A percentile compares a stretch with the other conserved stretches of the same genome.
Evolutionary conservation across 2,113 vertebrate genomes (phyloP).

Genomic region (Rutilus rutilus): DNA sequence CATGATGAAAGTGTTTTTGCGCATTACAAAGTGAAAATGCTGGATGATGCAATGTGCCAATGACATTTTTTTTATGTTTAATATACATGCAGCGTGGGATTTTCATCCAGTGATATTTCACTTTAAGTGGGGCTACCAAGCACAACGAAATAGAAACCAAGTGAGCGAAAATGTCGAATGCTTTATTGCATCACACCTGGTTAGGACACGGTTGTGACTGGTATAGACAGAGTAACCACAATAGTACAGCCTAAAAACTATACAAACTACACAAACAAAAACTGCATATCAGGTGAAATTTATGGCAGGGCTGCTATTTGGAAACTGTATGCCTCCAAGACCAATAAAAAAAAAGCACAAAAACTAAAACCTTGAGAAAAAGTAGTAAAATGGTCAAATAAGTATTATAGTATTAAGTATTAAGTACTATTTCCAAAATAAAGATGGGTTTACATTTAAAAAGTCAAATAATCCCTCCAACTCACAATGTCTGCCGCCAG

Average conservation of each 20-base stretch:
- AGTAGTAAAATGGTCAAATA: neutral
- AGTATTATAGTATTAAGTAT: too few relatives aligned
- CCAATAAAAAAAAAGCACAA: neutral
- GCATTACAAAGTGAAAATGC: neutral
- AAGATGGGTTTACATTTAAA: neutral
- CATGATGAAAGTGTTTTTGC: neutral
- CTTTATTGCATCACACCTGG: neutral
- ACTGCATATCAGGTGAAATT: neutral
- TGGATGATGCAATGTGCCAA: neutral
- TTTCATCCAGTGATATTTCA: constrained; percentile 5
- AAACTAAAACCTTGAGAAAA: neutral
- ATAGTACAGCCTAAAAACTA: neutral
- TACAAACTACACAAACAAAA: neutral
- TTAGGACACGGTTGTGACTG: neutral
- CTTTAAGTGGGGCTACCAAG: neutral
- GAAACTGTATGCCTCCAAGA: neutral
- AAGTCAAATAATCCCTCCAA: neutral
- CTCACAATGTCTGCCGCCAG: neutral
- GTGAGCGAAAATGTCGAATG: neutral
- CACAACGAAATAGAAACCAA: neutral
- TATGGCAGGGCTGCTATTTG: neutral
- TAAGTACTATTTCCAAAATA: neutral
- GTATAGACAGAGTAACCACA: neutral
- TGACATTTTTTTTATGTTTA: neutral
- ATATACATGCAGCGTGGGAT: neutral